Conservation (phyloP, 2,113 vertebrate species). For the Oenanthe oenanthe region DNA sequence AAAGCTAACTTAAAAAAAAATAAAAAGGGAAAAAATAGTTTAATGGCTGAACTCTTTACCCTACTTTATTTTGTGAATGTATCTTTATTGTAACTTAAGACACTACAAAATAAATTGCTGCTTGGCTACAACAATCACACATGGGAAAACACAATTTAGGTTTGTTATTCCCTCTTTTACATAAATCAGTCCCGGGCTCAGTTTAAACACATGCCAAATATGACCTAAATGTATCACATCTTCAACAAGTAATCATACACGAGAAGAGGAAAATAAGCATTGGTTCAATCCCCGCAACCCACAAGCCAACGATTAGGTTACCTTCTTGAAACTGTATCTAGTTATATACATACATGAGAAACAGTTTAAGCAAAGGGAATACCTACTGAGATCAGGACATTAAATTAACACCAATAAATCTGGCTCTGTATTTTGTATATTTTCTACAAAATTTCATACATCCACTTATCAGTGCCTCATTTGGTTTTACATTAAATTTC, state of each 20-base stretch:
- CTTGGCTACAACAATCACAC: conserved; percentile 22
- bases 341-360: neutral
- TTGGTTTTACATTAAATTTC: neutral
- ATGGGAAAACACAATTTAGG: neutral
- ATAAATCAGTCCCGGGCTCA: neutral
- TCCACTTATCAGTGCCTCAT: neutral
- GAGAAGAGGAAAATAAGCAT: neutral
- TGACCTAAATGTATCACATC: conserved; percentile 29
- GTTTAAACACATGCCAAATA: conserved; percentile 21
- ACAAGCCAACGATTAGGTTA: neutral
- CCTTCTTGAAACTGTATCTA: neutral
- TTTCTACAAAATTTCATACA: neutral
- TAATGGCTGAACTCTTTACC: conserved; percentile 7
- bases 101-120: conserved; percentile 21
- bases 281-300: neutral
- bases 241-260: conserved; percentile 6
- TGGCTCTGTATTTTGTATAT: neutral
- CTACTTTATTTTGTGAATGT: neutral
- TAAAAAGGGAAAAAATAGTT: neutral
- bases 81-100: conserved; percentile 13
- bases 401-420: neutral
- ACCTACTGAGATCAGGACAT: neutral
- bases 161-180: neutral
- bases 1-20: neutral
- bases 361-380: neutral